phyloP scores from a whole-genome alignment of 2,797 vertebrate species.

The Clarias fuscus region DNA sequence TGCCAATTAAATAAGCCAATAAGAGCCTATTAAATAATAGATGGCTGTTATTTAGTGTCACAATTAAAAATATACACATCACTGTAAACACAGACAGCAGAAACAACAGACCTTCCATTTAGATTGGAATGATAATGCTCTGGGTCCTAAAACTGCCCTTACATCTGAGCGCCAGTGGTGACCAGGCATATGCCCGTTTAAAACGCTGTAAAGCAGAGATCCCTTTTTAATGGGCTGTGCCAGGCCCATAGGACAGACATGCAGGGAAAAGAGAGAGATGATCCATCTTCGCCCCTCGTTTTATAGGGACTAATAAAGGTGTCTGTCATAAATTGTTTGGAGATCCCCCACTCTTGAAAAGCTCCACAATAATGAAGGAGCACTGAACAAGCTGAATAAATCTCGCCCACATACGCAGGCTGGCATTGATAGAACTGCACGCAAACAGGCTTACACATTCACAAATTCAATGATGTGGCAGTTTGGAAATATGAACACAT shows the following conservation, averaged over 20 bases:
- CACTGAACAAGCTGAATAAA: slow-evolving; percentile 56
- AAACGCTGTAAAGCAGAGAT: slow-evolving; percentile 49
- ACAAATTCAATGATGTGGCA: slow-evolving; percentile 45
- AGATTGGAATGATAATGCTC: slow-evolving; percentile 39
- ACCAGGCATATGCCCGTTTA: slow-evolving; percentile 61
- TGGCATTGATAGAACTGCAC: slow-evolving; percentile 28
- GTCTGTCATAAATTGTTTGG: slow-evolving; percentile 62
- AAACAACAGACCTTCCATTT: slow-evolving; percentile 49
- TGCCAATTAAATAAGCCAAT: slow-evolving; percentile 59
- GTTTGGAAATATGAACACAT: slow-evolving; percentile 43
- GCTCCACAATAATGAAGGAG: slow-evolving; percentile 58
- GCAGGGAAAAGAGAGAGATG: slow-evolving; percentile 51
- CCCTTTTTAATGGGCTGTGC: slow-evolving; percentile 57
- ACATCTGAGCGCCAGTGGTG: slow-evolving; percentile 51
- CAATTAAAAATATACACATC: slow-evolving; percentile 55
- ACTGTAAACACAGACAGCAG: slow-evolving; percentile 46
- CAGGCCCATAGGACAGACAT: slow-evolving; percentile 48
- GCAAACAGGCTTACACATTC: slow-evolving; percentile 24
- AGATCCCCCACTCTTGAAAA: slow-evolving; percentile 57
- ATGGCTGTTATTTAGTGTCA: slow-evolving; percentile 59
- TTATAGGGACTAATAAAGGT: slow-evolving; percentile 61
- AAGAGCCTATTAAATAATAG: slow-evolving; percentile 60
- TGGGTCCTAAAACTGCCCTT: slow-evolving; percentile 54
- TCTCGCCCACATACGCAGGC: slow-evolving; percentile 44
- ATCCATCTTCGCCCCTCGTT: slow-evolving; percentile 55